phyloP scores from a whole-genome alignment of 1,140 invertebrate genomes.

The Aporrectodea caliginosa region DNA sequence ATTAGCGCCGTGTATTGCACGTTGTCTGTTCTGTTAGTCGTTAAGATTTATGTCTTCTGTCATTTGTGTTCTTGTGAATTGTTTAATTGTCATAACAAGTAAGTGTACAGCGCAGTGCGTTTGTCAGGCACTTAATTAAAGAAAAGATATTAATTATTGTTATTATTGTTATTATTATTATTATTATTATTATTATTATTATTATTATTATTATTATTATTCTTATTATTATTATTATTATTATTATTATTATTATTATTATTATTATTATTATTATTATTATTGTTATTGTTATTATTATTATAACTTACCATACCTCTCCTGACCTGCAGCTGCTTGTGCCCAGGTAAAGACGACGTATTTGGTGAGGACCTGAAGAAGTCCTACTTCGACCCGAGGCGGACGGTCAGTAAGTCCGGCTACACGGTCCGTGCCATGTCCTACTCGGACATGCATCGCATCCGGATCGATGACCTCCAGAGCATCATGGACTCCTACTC shows the following conservation, averaged over 20 bases:
- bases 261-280: constrained; percentile 4
- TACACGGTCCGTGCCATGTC: constrained; percentile 76
- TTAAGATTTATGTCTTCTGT: too few species aligned
- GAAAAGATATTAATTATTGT: too few species aligned
- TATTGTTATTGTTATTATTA: not conserved
- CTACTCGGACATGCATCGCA: constrained; percentile 56
- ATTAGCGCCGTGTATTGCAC: too few species aligned
- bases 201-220: not conserved
- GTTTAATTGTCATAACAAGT: too few species aligned
- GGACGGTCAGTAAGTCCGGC: constrained; percentile 77
- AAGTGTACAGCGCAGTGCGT: too few species aligned
- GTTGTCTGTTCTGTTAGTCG: too few species aligned
- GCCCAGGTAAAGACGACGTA: constrained; percentile 66
- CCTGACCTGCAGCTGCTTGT: not conserved
- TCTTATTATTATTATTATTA: constrained; percentile 1
- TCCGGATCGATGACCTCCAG: constrained; percentile 48
- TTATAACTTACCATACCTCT: not conserved
- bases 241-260: constrained; percentile 4
- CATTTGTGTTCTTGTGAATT: too few species aligned
- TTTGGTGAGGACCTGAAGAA: constrained; percentile 93
- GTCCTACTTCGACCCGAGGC: constrained; percentile 49
- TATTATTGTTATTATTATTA: not conserved
- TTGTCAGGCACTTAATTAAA: too few species aligned
- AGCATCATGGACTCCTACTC: constrained; percentile 53
- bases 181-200: constrained; percentile 4